phyloP scores from a whole-genome alignment of 2,113 vertebrate genomes.

The Forbesichthys agassizii region DNA sequence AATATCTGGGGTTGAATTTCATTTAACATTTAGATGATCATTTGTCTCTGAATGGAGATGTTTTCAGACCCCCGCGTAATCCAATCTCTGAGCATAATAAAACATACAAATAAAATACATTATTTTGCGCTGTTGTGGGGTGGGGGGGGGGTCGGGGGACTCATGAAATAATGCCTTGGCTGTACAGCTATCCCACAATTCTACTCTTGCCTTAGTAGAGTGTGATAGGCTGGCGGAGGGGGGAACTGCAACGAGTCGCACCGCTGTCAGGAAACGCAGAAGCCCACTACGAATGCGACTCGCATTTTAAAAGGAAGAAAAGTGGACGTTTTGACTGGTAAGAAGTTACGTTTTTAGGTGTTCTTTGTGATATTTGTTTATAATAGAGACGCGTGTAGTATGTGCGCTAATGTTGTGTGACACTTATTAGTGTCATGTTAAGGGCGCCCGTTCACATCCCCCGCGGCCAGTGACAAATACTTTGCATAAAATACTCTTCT shows the following conservation, averaged over 20 bases:
- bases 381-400: not conserved
- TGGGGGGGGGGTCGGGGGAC: too few relatives aligned
- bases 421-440: not conserved
- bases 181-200: slow-evolving; percentile 69
- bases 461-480: slow-evolving; percentile 38
- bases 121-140: slow-evolving; percentile 17
- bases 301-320: slow-evolving; percentile 37
- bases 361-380: slow-evolving; percentile 1
- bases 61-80: not conserved
- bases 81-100: slow-evolving; percentile 3
- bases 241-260: slow-evolving; percentile 60
- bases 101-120: slow-evolving; percentile 33
- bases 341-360: slow-evolving; percentile 12
- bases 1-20: slow-evolving; percentile 16
- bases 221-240: slow-evolving; percentile 56
- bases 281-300: slow-evolving; percentile 49
- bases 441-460: slow-evolving; percentile 10
- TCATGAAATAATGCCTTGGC: slow-evolving; percentile 49
- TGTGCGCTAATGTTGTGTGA: not conserved
- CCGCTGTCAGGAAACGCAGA: slow-evolving; percentile 63
- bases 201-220: slow-evolving; percentile 36
- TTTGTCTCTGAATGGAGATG: slow-evolving; percentile 4
- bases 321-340: slow-evolving; percentile 58
- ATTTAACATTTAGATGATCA: slow-evolving; percentile 14
- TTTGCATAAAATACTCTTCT: slow-evolving; percentile 22